These are phyloP conservation scores for Lates calcarifer DNA, from an alignment of 2,113 vertebrate species.

Conservation along the genomic window DNA sequence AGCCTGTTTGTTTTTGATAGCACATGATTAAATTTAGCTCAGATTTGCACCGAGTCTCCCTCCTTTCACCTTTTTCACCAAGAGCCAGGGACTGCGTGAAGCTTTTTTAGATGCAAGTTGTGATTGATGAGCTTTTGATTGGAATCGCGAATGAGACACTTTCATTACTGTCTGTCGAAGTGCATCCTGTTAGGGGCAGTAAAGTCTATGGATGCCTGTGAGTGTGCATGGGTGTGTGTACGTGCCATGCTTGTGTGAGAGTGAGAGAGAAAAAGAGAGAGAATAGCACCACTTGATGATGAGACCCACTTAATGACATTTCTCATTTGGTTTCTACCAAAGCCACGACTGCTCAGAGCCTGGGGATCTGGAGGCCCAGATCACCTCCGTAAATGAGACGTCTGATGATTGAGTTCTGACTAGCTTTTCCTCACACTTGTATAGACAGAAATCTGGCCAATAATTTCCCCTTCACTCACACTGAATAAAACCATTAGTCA, in stretches of 20 bases:
- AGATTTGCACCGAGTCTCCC: slow-evolving; percentile 41
- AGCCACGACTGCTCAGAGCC: slow-evolving; percentile 52
- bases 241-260: neutral
- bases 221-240: slow-evolving; percentile 28
- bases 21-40: slow-evolving; percentile 72
- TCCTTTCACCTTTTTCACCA: slow-evolving; percentile 57
- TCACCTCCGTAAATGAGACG: slow-evolving; percentile 60
- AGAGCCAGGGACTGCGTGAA: slow-evolving; percentile 29
- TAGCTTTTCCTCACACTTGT: slow-evolving; percentile 50
- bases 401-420: slow-evolving; percentile 59
- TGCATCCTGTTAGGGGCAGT: slow-evolving; percentile 79
- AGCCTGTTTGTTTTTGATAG: slow-evolving; percentile 65
- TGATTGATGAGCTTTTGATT: slow-evolving; percentile 85
- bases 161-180: slow-evolving; percentile 84
- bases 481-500: slow-evolving; percentile 65
- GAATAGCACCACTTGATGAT: slow-evolving; percentile 68
- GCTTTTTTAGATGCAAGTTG: slow-evolving; percentile 70
- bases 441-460: slow-evolving; percentile 57
- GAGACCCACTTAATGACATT: slow-evolving; percentile 76
- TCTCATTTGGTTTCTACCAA: slow-evolving; percentile 73
- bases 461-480: slow-evolving; percentile 53
- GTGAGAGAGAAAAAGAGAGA: slow-evolving; percentile 6
- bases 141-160: slow-evolving; percentile 81
- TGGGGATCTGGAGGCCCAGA: slow-evolving; percentile 56
- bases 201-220: slow-evolving; percentile 61